Conservation (phyloP, 2,888 invertebrate genomes). For the Nemoura dubitans region DNA sequence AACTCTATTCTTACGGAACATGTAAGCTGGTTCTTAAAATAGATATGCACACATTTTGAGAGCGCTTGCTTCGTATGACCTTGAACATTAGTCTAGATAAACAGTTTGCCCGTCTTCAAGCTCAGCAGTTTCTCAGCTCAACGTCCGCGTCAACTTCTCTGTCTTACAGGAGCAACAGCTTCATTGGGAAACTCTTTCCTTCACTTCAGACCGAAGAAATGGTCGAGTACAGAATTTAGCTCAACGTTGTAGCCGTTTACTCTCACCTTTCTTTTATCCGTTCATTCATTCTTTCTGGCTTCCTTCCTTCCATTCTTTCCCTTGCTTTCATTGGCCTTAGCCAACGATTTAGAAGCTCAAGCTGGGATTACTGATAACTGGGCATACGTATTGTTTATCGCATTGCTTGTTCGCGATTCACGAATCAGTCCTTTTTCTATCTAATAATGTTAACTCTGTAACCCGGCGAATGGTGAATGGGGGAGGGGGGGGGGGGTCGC, state of each 20-base stretch:
- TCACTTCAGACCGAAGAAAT: no score
- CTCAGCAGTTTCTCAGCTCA: no score
- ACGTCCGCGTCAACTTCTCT: no score
- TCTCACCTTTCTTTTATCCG: background rate
- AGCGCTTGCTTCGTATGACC: background rate
- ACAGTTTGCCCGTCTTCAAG: no score
- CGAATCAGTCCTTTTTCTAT: background rate
- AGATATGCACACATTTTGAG: background rate
- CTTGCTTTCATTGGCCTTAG: background rate
- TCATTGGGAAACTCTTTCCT: no score
- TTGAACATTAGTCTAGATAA: background rate
- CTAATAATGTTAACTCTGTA: background rate
- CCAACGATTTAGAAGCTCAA: background rate
- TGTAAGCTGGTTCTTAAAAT: background rate
- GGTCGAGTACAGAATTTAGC: no score
- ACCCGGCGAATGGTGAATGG: background rate
- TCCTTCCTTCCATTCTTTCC: background rate
- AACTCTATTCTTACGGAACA: background rate
- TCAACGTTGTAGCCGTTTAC: background rate
- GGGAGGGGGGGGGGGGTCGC: background rate
- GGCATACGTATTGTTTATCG: background rate
- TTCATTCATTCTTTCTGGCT: background rate
- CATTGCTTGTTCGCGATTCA: background rate
- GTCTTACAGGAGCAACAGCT: no score
- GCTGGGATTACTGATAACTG: slow-evolving; percentile 3